Evolutionary conservation across 2,113 vertebrate genomes (phyloP), one percentile per base, ranked within the genome.

Genomic region (Nyctibius bracteatus): DNA sequence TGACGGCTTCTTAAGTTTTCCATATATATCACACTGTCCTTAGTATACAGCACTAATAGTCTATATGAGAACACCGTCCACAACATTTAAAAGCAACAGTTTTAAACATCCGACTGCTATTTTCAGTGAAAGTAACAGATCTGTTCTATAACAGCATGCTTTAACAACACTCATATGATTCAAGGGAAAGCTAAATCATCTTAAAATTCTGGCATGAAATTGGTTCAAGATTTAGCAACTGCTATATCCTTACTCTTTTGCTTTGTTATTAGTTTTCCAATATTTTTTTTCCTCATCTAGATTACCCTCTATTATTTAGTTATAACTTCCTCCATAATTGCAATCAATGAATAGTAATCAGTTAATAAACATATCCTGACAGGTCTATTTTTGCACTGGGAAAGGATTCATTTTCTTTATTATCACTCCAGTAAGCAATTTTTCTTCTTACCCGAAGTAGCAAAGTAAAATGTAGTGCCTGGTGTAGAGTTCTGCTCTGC

Each of bases 361-460:
- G 97, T 97, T 98, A 96, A 98, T 98, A 97, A 97, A 96, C 90
- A 94, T 97, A 96, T 96, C 96, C 96, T 95, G 93, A 94, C 96
- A 94, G 20, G 94, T 97, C 97, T 98, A 96, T 91, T 97, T 98
- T 97, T 97, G 97, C 96, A 95, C 93, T 97, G 97, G 96, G 97
- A 96, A 97, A 97, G 98, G 97, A 97, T 95, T 97, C 59, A 97
- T 97, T 98, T 97, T 98, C 97, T 96, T 98, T 97, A 98, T 97
- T 97, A 96, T 96, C 93, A 94, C 92, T 82, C 55, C 94, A 68
- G 77, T 96, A 97, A 96, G 92, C 86, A 87, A 95, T 95, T 97
- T 96, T 86, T 94, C 92, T 94, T 93, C 96, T 95, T 82, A 95
- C 94, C 90, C 96, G 95, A 96, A 97, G 89, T 18, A 92, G 93